Base-by-base conservation (phyloP, 2,797 vertebrate species). In the Platalea minor region DNA sequence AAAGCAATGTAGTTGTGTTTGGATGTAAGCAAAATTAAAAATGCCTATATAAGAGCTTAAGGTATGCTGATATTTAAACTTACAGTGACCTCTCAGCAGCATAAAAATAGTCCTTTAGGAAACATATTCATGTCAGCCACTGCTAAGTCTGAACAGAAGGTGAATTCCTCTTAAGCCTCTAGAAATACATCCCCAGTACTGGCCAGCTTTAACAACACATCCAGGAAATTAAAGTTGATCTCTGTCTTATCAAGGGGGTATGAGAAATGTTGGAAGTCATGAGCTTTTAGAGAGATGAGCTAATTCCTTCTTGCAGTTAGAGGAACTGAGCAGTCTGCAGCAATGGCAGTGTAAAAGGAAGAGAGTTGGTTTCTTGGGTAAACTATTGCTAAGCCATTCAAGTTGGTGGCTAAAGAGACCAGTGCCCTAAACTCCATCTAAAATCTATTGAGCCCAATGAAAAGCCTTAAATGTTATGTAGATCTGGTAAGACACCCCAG, bases 61-160 rank as follows among this genome's bases (percentile, higher is more conserved):
- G 35, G 37, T 93, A 82, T 82, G 56, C 70, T 82, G 72, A 76
- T 94, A 91, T 88, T 96, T 96, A 93, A 96, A 96, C 80, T 94
- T 77, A 53, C 48, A 77, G 26, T 92, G 86, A 96, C 84, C 90
- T 91, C 93, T 76, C 56, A 87, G 86, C 11, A 64, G 74, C 84
- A 80, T 68, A 93, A 95, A 96, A 94, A 89, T 85, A 72, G 78
- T 89, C 67, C 61, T 96, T 82, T 85, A 93, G 69, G 85, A 95
- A 87, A 85, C 80, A 57, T 76, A 85, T 78, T 96, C 64, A n/a
- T 92, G 92, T 94, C 91, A 95, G 57, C 45, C 89, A 29, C 68
- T 85, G 53, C 89, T 95, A 92, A 93, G 93, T 95, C 90, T 57
- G 77, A 85, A 76, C 81, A 93, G 81, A 70, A 87, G 81, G 68